phyloP scores from a whole-genome alignment of 1,140 invertebrate genomes.

The Paracyclopina nana region DNA sequence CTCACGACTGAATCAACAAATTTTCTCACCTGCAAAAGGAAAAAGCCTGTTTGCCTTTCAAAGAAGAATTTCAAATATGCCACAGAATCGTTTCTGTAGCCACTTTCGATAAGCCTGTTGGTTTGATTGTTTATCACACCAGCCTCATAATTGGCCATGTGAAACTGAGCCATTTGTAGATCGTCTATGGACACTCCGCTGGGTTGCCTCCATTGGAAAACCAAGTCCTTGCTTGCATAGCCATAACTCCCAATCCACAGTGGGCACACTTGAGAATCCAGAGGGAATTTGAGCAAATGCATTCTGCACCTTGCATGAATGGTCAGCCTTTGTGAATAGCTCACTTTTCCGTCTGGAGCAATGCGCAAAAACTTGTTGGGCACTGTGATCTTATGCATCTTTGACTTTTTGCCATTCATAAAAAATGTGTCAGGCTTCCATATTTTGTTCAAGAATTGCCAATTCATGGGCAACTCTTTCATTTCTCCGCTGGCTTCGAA shows the following conservation, averaged over 20 bases:
- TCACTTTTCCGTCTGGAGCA: conserved; percentile 6
- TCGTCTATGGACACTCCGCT: not conserved
- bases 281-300: conserved; percentile 41
- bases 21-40: conserved; percentile 37
- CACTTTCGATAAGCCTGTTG: conserved; percentile 6
- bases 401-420: conserved; percentile 38
- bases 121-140: not conserved
- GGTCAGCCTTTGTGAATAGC: conserved; percentile 34
- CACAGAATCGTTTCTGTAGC: conserved; percentile 11
- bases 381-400: conserved; percentile 39
- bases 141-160: not conserved
- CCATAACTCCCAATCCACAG: conserved; percentile 30
- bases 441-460: conserved; percentile 23
- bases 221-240: conserved; percentile 1
- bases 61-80: conserved; percentile 17
- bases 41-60: conserved; percentile 24
- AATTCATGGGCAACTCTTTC: conserved; percentile 9
- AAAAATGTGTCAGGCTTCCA: conserved; percentile 46
- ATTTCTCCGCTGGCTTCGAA: not conserved
- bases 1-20: no score
- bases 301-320: conserved; percentile 43
- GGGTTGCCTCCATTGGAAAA: no score
- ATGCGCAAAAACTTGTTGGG: conserved; percentile 33
- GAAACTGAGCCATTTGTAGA: conserved; percentile 6
- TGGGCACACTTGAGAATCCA: conserved; percentile 39